Evolutionary conservation across 2,888 invertebrate genomes (phyloP).

Genomic region (Ormyrus labotus): DNA sequence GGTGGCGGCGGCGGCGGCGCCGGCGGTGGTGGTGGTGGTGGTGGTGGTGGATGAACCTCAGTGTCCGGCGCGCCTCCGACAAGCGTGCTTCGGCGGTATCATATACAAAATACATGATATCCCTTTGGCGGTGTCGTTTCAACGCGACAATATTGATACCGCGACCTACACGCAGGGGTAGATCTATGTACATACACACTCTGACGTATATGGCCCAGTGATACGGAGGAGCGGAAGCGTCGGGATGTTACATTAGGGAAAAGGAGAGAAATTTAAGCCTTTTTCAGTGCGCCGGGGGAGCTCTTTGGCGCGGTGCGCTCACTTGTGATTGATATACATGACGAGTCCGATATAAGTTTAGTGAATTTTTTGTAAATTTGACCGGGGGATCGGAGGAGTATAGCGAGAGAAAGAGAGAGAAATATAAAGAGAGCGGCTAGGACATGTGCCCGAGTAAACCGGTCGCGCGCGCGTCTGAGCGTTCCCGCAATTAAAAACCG

Average conservation of each 20-base stretch:
- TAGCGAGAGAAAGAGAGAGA: no score
- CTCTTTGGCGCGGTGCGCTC: constrained; percentile 2
- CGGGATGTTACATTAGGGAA: not conserved
- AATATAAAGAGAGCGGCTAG: not conserved
- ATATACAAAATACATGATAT: constrained; percentile 55
- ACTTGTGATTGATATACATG: constrained; percentile 9
- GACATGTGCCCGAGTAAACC: constrained; percentile 32
- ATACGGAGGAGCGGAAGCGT: not conserved
- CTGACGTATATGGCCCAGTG: constrained; percentile 16
- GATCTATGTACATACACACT: not conserved
- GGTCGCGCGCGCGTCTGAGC: not conserved
- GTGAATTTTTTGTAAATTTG: constrained; percentile 16
- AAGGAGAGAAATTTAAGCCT: no score
- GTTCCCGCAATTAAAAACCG: not conserved
- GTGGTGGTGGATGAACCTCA: constrained; percentile 75
- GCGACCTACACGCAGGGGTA: not conserved
- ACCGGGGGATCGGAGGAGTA: no score
- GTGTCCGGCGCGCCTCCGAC: constrained; percentile 76
- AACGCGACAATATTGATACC: constrained; percentile 56
- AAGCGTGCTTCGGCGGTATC: constrained; percentile 72
- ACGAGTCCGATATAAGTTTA: constrained; percentile 24
- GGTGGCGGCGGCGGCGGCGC: constrained; percentile 58
- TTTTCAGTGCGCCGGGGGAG: not conserved
- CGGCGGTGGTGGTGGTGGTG: constrained; percentile 58
- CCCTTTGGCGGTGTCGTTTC: constrained; percentile 59